A percentile compares a stretch with the other conserved stretches of the same genome.
phyloP scores from a whole-genome alignment of 2,797 vertebrate genomes.

The Xiphophorus birchmanni region DNA sequence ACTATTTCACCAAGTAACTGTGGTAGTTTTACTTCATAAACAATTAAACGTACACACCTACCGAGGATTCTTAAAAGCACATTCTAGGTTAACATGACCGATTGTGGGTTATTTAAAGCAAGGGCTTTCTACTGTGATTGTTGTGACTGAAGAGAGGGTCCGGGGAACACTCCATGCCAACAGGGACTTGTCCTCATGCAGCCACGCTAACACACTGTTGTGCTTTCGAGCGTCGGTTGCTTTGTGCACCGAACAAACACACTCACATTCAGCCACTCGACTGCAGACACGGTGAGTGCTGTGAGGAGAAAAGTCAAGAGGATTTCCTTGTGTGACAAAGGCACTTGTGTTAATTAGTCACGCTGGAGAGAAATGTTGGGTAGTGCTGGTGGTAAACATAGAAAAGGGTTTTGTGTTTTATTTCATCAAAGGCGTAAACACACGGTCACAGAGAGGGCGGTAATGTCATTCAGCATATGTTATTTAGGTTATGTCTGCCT shows the following conservation, averaged over 20 bases:
- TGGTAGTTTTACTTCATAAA: not conserved
- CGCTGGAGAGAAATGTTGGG: not conserved
- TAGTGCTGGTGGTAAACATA: constrained; percentile 18
- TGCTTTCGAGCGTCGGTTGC: not conserved
- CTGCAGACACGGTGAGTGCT: constrained; percentile 16
- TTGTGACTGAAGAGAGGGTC: not conserved
- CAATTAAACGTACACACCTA: too few species aligned
- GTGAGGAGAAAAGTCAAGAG: constrained; percentile 37
- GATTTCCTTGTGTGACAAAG: constrained; percentile 34
- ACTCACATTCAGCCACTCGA: constrained; percentile 2
- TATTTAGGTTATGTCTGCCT: not conserved
- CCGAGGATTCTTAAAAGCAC: not conserved
- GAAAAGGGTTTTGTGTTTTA: constrained; percentile 14
- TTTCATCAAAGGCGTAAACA: not conserved
- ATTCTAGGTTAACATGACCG: not conserved
- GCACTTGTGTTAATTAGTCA: constrained; percentile 43
- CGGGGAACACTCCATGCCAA: not conserved
- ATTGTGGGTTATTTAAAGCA: not conserved
- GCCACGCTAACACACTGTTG: not conserved
- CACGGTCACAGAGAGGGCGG: not conserved
- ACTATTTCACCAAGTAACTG: not conserved
- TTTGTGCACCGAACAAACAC: constrained; percentile 16
- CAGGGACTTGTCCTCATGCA: not conserved
- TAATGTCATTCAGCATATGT: not conserved
- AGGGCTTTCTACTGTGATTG: not conserved